phyloP scores from a whole-genome alignment of 2,888 invertebrate genomes.

The Epinotia bilunana region DNA sequence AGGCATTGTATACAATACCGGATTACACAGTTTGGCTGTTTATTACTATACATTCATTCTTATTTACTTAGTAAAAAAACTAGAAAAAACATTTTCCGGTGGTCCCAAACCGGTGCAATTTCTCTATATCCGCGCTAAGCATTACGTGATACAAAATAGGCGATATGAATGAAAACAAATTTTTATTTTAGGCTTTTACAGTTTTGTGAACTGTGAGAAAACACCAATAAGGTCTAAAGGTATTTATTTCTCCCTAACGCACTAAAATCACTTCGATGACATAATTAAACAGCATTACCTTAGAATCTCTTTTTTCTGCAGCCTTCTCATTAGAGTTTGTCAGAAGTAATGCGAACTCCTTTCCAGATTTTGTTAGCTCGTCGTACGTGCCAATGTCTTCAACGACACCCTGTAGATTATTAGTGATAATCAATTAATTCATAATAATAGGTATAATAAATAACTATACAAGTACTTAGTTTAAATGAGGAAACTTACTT shows the following conservation, averaged over 20 bases:
- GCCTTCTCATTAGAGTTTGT: slow-evolving; percentile 62
- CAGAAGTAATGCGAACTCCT: slow-evolving; percentile 76
- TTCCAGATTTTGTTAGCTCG: slow-evolving; percentile 81
- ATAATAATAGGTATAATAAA: not conserved
- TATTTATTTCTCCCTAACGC: no score
- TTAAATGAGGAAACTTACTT: slow-evolving; percentile 57
- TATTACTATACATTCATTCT: no score
- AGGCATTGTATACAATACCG: no score
- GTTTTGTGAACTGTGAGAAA: no score
- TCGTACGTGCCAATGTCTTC: slow-evolving; percentile 85
- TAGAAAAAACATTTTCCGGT: not conserved
- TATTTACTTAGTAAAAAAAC: no score
- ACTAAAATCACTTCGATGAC: no score
- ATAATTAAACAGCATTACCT: slow-evolving; percentile 31
- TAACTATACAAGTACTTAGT: not conserved
- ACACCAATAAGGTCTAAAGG: no score
- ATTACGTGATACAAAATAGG: no score
- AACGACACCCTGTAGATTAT: slow-evolving; percentile 76
- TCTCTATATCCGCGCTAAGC: no score
- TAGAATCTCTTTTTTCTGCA: slow-evolving; percentile 52
- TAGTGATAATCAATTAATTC: slow-evolving; percentile 34
- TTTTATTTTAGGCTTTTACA: no score
- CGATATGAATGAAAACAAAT: no score
- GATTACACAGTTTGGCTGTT: no score
- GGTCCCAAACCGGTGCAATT: not conserved